Percentiles rank a stretch among this genome's conserved stretches.
These are phyloP conservation scores for Synergus gifuensis DNA, from an alignment of 2,888 invertebrate genomes.

Conservation along the genomic window DNA sequence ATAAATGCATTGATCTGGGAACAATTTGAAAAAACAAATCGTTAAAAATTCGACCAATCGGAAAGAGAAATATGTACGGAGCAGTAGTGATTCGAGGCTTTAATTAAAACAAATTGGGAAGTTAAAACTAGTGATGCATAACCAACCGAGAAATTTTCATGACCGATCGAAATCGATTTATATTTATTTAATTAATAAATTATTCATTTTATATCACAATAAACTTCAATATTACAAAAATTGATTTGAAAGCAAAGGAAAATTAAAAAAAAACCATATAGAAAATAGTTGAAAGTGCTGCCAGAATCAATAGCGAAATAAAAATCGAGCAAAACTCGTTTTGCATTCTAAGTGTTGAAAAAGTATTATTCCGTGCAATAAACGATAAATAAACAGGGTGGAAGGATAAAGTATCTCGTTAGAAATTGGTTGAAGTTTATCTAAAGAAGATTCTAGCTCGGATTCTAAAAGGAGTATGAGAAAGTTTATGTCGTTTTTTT, in stretches of 20 bases:
- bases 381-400: not conserved
- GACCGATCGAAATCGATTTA: too few relatives aligned
- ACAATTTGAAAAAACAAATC: conserved; percentile 26
- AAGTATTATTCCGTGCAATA: not conserved
- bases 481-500: not conserved
- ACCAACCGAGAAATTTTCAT: too few relatives aligned
- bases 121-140: not conserved
- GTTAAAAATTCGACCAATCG: conserved; percentile 21
- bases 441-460: not conserved
- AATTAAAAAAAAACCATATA: too few relatives aligned
- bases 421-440: not conserved
- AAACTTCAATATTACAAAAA: too few relatives aligned
- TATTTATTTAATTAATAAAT: too few relatives aligned
- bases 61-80: conserved; percentile 34
- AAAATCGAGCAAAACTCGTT: not conserved
- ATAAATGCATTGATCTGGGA: conserved; percentile 12
- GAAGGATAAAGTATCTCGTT: not conserved
- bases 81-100: conserved; percentile 11
- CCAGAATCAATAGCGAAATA: conserved; percentile 36
- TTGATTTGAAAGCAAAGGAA: too few relatives aligned
- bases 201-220: too few relatives aligned
- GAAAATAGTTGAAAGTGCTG: not conserved
- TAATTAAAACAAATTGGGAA: conserved; percentile 27
- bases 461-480: not conserved
- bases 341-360: not conserved